Evolutionary conservation across 2,797 vertebrate genomes (phyloP).

Genomic region (Helostoma temminkii): DNA sequence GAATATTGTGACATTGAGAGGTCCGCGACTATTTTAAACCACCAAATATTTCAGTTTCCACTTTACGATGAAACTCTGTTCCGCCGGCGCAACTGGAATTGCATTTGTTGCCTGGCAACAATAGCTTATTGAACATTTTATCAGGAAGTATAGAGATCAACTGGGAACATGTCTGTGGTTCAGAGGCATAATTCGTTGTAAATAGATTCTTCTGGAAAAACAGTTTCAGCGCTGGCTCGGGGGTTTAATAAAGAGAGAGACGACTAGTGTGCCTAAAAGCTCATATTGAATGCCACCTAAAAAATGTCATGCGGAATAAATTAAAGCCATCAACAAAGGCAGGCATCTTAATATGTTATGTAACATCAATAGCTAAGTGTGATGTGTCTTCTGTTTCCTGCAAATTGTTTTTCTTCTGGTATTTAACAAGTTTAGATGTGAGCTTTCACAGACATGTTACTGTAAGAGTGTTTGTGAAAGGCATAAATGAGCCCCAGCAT

Average conservation of each 20-base stretch:
- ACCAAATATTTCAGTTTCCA: conserved; percentile 43
- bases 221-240: conserved; percentile 39
- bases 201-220: conserved; percentile 69
- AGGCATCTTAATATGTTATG: conserved; percentile 40
- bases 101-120: conserved; percentile 71
- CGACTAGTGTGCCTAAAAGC: conserved; percentile 53
- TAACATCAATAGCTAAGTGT: conserved; percentile 32
- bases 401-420: conserved; percentile 11
- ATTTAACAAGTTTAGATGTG: conserved; percentile 30
- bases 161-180: conserved; percentile 61
- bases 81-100: conserved; percentile 22
- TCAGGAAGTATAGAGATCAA: conserved; percentile 68
- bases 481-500: conserved; percentile 20
- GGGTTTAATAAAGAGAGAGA: conserved; percentile 64
- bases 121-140: conserved; percentile 74
- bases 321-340: conserved; percentile 51
- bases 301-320: conserved; percentile 41
- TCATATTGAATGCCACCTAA: conserved; percentile 54
- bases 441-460: conserved; percentile 40
- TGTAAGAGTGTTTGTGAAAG: conserved; percentile 45
- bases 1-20: conserved; percentile 53
- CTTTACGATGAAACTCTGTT: conserved; percentile 40
- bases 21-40: conserved; percentile 31
- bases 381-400: conserved; percentile 31
- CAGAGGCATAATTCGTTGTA: conserved; percentile 69